Percentiles rank a stretch among this genome's conserved stretches.
These are phyloP conservation scores for Myotis planiceps DNA, from an alignment of 2,797 vertebrate species.

Conservation along the genomic window DNA sequence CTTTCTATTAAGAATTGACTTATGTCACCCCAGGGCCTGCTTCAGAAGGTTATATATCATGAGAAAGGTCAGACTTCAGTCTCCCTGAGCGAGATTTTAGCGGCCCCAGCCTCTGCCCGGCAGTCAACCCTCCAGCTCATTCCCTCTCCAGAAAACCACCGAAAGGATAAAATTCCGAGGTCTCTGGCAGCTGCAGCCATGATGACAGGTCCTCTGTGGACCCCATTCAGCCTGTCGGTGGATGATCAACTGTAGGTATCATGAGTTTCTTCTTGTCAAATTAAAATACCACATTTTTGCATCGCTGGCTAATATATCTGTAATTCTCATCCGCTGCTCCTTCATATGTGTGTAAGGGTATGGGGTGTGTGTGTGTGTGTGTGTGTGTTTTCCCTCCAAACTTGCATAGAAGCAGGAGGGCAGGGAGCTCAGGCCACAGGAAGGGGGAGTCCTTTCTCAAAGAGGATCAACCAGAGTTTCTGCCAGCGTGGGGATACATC, in stretches of 20 bases:
- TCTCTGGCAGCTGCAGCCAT: constrained; percentile 23
- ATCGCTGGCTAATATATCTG: constrained; percentile 82
- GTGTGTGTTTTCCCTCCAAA: not conserved
- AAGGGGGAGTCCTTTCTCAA: not conserved
- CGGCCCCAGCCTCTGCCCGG: not conserved
- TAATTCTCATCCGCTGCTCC: constrained; percentile 84
- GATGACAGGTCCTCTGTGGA: not conserved
- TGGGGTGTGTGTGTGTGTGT: not conserved
- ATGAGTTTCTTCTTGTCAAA: constrained; percentile 80
- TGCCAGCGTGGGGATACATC: not conserved
- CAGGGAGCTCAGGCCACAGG: not conserved
- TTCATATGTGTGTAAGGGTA: constrained; percentile 47
- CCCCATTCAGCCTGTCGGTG: not conserved
- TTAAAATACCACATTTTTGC: constrained; percentile 77
- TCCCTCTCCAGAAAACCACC: constrained; percentile 62
- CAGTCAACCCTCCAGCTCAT: constrained; percentile 23
- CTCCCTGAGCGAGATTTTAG: not conserved
- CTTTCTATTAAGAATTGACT: constrained; percentile 30
- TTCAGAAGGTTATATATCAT: constrained; percentile 18
- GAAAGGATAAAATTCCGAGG: constrained; percentile 44
- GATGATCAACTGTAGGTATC: not conserved
- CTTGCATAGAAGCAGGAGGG: not conserved
- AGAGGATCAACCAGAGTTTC: not conserved
- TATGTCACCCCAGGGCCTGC: not conserved
- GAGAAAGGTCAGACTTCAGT: constrained; percentile 27